Evolutionary conservation across 2,113 vertebrate genomes (phyloP), one percentile per base, ranked within the genome.

Genomic region (Hyperoodon ampullatus): DNA sequence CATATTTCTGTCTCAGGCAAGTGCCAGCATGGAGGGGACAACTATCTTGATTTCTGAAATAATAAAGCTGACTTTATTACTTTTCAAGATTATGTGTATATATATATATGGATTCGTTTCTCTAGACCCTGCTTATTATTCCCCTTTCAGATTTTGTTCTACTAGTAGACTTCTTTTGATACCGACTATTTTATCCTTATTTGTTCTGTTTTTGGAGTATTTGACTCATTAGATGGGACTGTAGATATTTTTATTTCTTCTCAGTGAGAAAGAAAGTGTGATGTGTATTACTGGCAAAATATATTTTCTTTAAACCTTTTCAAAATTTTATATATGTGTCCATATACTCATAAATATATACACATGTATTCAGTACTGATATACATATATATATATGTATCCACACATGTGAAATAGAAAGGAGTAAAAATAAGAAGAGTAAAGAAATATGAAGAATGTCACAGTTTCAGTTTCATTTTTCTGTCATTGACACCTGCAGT

Each of bases 191-290:
- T 71, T 58, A 60, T 63, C 60, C 4, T 88, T 78, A 60, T 39
- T 90, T 72, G 30, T 81, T 80, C 77, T 93, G 18, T 95, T 95
- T 96, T 78, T 70, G 26, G 63, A 80, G 15, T 55, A 68, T 84
- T 78, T 94, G 72, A 93, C 12, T 70, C 42, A 77, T 86, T 63
- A 70, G 23, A 44, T 61, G 72, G 24, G 3, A 50, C 35, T 8
- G 8, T 85, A 75, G 33, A 68, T 23, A 53, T 60, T 35, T 78
- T 94, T 15, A 65, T 63, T 88, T 90, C 16, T 89, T 86, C 33
- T 87, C 19, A 50, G 4, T 35, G 26, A 77, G 75, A 88, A 70
- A 87, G 66, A 74, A 60, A 72, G 5, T 86, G 44, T 91, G 44
- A 65, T 28, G 11, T 72, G 28, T 77, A 72, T 61, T 39, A 84